Evolutionary conservation across 2,888 invertebrate genomes (phyloP).

Genomic region (Cylloceria caligata): DNA sequence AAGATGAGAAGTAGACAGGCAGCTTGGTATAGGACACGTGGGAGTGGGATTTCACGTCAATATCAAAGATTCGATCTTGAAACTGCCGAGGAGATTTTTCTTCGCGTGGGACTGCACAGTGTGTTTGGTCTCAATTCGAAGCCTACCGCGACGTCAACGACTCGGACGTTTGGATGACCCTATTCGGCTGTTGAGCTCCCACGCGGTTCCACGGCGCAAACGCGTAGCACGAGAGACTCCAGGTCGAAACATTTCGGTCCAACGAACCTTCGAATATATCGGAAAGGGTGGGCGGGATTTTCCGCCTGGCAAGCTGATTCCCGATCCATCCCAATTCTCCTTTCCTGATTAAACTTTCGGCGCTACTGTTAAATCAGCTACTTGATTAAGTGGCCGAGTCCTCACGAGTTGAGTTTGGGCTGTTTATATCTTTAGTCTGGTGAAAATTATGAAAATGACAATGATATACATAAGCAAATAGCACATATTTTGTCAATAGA

Average conservation of each 20-base stretch:
- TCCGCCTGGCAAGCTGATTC: constrained; percentile 24
- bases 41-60: constrained; percentile 13
- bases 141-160: constrained; percentile 45
- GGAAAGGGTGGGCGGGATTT: constrained; percentile 15
- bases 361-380: neutral
- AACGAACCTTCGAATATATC: constrained; percentile 16
- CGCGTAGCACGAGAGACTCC: constrained; percentile 7
- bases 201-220: constrained; percentile 35
- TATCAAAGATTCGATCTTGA: constrained; percentile 6
- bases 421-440: neutral
- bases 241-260: constrained; percentile 23
- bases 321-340: constrained; percentile 21
- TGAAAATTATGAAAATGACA: neutral
- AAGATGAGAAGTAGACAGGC: neutral
- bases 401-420: neutral
- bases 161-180: constrained; percentile 58
- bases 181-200: constrained; percentile 63
- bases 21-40: constrained; percentile 32
- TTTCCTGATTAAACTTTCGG: constrained; percentile 7
- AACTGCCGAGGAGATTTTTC: constrained; percentile 25
- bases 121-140: constrained; percentile 56
- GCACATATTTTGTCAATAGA: neutral
- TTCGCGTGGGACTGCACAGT: constrained; percentile 47
- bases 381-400: constrained; percentile 1
- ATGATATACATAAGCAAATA: neutral